Evolutionary conservation across 2,797 vertebrate genomes (phyloP).

Genomic region (Vireo griseus): DNA sequence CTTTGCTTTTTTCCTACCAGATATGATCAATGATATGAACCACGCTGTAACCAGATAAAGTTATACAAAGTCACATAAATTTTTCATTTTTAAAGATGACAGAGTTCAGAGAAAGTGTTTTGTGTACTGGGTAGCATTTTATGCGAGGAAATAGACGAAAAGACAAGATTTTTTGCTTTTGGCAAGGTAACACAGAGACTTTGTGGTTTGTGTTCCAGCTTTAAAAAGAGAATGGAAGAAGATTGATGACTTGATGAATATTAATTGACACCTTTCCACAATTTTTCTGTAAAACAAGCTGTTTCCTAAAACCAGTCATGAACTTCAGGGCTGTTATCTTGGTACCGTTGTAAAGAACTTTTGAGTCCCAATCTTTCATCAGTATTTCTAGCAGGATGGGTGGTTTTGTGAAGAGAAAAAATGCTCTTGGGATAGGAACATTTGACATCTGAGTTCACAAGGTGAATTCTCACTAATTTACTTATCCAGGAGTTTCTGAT

Average conservation of each 20-base stretch:
- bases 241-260: slow-evolving; percentile 79
- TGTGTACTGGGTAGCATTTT: slow-evolving; percentile 36
- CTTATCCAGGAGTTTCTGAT: not conserved
- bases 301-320: slow-evolving; percentile 67
- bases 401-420: not conserved
- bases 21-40: not conserved
- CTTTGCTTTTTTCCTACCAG: not conserved
- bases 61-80: slow-evolving; percentile 10
- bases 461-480: not conserved
- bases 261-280: slow-evolving; percentile 77
- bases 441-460: not conserved
- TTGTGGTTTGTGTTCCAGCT: slow-evolving; percentile 72
- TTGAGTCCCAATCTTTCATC: not conserved
- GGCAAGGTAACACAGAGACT: slow-evolving; percentile 64
- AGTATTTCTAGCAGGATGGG: not conserved
- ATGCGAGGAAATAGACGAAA: slow-evolving; percentile 50
- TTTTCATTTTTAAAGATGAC: slow-evolving; percentile 35
- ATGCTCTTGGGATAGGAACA: not conserved
- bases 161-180: slow-evolving; percentile 57
- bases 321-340: slow-evolving; percentile 71
- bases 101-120: slow-evolving; percentile 41
- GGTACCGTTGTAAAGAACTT: slow-evolving; percentile 73
- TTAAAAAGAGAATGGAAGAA: slow-evolving; percentile 73
- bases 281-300: slow-evolving; percentile 55
- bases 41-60: not conserved